phyloP scores from a whole-genome alignment of 2,113 vertebrate genomes.

The Oreotrochilus melanogaster region DNA sequence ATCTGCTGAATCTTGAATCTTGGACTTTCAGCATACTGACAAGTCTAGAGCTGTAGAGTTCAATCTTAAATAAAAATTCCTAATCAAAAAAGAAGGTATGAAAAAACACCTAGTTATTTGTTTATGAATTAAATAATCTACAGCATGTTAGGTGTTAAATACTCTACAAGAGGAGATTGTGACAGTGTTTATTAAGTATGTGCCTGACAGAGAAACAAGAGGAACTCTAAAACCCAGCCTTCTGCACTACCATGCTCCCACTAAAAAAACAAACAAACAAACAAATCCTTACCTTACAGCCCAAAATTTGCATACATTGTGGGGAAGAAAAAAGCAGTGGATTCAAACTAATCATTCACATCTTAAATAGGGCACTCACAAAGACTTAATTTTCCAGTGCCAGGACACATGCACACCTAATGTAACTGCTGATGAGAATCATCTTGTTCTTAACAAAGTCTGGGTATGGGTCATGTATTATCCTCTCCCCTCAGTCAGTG shows the following conservation, averaged over 20 bases:
- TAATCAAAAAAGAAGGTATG: not conserved
- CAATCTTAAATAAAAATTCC: not conserved
- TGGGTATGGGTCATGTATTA: not conserved
- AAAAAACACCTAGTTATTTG: not conserved
- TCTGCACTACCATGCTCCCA: not conserved
- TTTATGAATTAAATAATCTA: not conserved
- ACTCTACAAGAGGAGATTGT: not conserved
- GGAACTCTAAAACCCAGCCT: not conserved
- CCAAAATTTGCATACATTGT: not conserved
- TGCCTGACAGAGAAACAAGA: not conserved
- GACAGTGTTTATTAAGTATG: not conserved
- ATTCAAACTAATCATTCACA: not conserved
- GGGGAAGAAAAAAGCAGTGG: not conserved
- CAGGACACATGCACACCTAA: not conserved
- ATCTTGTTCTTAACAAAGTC: not conserved
- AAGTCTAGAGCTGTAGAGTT: not conserved
- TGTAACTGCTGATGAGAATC: not conserved
- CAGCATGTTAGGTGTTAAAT: not conserved
- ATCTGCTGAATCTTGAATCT: not conserved
- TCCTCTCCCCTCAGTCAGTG: not conserved
- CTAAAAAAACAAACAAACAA: not conserved
- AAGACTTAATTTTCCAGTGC: not conserved
- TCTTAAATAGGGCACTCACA: not conserved
- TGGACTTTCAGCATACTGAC: not conserved
- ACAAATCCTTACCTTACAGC: rapidly evolving